Evolutionary conservation across 2,797 vertebrate genomes (phyloP).

Genomic region (Sebastes baramenuke): DNA sequence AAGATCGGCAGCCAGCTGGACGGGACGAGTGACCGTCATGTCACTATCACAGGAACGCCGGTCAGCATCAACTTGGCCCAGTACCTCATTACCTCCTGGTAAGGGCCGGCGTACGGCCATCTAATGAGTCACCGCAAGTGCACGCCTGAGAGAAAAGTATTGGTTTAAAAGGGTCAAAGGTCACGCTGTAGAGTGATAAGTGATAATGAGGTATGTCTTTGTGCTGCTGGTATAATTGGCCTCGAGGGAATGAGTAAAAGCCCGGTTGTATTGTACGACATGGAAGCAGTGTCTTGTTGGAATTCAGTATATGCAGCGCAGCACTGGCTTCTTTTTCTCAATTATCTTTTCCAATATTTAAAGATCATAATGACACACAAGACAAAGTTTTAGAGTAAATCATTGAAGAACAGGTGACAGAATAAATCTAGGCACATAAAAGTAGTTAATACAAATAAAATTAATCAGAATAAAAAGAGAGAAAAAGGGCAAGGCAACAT

Average conservation of each 20-base stretch:
- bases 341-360: not conserved
- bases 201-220: constrained; percentile 54
- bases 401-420: not conserved
- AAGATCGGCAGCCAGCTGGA: constrained; percentile 94
- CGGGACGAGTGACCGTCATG: constrained; percentile 89
- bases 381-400: not conserved
- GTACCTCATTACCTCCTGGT: constrained; percentile 98
- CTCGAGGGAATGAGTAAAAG: constrained; percentile 27
- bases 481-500: not conserved
- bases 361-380: not conserved
- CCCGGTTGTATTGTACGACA: not conserved
- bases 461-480: not conserved
- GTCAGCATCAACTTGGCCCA: constrained; percentile 96
- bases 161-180: constrained; percentile 61
- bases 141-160: constrained; percentile 14
- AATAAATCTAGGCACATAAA: not conserved
- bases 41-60: constrained; percentile 93
- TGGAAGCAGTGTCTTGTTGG: constrained; percentile 5
- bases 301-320: not conserved
- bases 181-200: constrained; percentile 27
- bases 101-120: constrained; percentile 54
- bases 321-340: not conserved
- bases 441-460: not conserved
- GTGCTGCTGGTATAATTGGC: constrained; percentile 50
- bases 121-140: constrained; percentile 23